Evolutionary conservation across 2,888 invertebrate species (phyloP).

Genomic region (Drosophila pegasa): DNA sequence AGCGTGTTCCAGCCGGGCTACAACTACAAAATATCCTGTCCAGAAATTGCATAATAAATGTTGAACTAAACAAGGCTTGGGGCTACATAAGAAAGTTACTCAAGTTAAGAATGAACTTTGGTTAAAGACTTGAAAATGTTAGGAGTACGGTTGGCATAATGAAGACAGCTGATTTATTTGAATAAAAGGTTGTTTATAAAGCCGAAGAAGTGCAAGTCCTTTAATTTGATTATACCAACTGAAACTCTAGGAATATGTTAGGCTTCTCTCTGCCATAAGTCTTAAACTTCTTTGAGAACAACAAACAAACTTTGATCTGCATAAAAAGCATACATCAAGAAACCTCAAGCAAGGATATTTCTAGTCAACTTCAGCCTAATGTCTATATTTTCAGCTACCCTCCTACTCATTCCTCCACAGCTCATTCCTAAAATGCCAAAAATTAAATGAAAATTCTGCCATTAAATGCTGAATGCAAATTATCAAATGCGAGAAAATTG

Average conservation of each 20-base stretch:
- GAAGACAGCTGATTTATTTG: background rate
- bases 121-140: background rate
- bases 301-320: background rate
- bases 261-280: no score
- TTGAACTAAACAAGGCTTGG: background rate
- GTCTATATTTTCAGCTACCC: background rate
- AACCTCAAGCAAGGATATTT: no score
- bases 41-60: background rate
- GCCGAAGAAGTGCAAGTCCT: background rate
- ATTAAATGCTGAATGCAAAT: conserved; percentile 34
- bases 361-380: background rate
- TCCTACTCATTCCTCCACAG: no score
- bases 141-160: background rate
- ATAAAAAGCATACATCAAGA: background rate
- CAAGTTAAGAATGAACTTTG: background rate
- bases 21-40: background rate
- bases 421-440: no score
- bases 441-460: conserved; percentile 17
- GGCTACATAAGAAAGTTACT: background rate
- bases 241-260: no score
- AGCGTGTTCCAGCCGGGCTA: background rate
- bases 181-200: background rate
- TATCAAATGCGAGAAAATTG: conserved; percentile 22
- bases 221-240: background rate
- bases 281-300: no score